Percentiles rank a stretch among this genome's conserved stretches.
These are phyloP conservation scores for Enteromius argenteus DNA, from an alignment of 2,797 vertebrate genomes.

Conservation along the genomic window DNA sequence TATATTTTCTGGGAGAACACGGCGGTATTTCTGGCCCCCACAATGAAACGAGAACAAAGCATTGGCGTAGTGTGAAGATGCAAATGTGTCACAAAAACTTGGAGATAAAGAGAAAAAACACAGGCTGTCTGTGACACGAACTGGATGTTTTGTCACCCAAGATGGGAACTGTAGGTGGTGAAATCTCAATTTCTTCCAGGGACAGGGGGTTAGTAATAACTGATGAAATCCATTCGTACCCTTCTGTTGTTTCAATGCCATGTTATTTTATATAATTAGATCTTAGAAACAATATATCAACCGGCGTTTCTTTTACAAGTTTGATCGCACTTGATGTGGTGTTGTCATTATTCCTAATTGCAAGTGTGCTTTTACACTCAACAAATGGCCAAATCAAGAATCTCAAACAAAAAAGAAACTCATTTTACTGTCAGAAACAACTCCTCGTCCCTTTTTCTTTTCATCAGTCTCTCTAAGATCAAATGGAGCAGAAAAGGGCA, in stretches of 20 bases:
- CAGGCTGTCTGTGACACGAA: conserved; percentile 41
- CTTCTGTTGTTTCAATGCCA: conserved; percentile 21
- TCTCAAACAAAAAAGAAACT: conserved; percentile 17
- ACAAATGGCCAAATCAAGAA: not conserved
- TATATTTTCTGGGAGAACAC: conserved; percentile 5
- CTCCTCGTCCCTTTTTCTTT: not conserved
- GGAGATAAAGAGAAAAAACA: conserved; percentile 34
- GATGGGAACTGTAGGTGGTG: conserved; percentile 56
- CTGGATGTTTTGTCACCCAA: conserved; percentile 51
- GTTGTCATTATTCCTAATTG: conserved; percentile 40
- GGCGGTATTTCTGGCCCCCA: not conserved
- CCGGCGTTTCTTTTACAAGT: not conserved
- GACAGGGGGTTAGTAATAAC: conserved; percentile 54
- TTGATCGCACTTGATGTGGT: conserved; percentile 11
- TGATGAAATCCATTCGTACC: conserved; percentile 38
- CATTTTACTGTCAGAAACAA: not conserved
- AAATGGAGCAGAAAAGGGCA: not conserved
- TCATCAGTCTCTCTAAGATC: not conserved
- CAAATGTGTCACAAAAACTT: conserved; percentile 48
- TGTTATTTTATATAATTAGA: conserved; percentile 19
- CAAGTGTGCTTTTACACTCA: conserved; percentile 12
- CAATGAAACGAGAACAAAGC: conserved; percentile 41
- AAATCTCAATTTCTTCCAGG: conserved; percentile 50
- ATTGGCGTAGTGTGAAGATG: conserved; percentile 44
- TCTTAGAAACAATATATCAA: not conserved